Evolutionary conservation across 2,888 invertebrate genomes (phyloP), one percentile per base, ranked within the genome.

Genomic region (Pollenia amentaria): DNA sequence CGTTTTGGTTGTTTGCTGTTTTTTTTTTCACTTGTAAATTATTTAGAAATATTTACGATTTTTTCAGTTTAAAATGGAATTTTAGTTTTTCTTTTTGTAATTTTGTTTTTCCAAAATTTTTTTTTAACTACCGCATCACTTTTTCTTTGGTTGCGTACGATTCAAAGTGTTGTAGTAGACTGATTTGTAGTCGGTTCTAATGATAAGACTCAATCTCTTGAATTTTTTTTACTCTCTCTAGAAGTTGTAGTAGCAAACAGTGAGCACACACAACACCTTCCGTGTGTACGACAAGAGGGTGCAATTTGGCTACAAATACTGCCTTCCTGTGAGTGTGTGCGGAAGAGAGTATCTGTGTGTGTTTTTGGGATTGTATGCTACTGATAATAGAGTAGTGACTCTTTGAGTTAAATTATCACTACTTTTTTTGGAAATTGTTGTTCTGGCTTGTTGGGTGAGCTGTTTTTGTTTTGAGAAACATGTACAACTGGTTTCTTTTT

Each of bases 91-190:
- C 73, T 79, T 70, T 51, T 48, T 38, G 82, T 60, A 82, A 60
- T 60, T 77, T 60, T 67, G 21, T 67, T 65, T 81, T 16, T 4
- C n/a, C 21, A 51, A 44, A 76, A 75, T 62, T 70, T 69, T 75
- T 69, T 38, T 55, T 83, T 73, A 51, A 48, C 29, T 86, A 72
- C 77, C 60, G 77, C 48, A 64, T 64, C 53, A 78, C 64, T 81
- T 69, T 57, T 62, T 72, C 72, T 70, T 72, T 89, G 89, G 91
- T 89, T 90, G 90, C 90, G 89, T 88, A 89, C 89, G 87, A 88
- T 89, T 90, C 92, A 90, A 91, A 90, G 92, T 91, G 89, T 91
- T 90, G 89, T 89, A 89, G 89, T 89, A 88, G 90, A 92, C 92
- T 92, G 90, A 92, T 89, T 91, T 90, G 89, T 84, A 89, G 88